Conservation (phyloP, 2,888 invertebrate species). For the Stenchaetothrips biformis region DNA sequence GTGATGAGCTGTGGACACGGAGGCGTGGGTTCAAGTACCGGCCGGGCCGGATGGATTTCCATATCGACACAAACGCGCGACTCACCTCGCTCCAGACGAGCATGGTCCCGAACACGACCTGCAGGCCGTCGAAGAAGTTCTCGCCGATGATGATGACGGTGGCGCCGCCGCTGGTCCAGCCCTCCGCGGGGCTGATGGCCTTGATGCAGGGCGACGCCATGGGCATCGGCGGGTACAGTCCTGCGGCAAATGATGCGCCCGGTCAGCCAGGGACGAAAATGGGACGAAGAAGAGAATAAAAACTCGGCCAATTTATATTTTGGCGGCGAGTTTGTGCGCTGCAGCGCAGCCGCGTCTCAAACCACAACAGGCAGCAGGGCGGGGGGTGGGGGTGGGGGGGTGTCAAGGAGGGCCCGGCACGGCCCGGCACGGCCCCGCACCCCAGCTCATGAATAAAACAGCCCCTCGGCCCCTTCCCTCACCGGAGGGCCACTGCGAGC, state of each 20-base stretch:
- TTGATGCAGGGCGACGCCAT: conserved; percentile 97
- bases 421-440: background rate
- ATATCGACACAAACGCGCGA: background rate
- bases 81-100: conserved; percentile 97
- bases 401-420: conserved; percentile 9
- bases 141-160: conserved; percentile 98
- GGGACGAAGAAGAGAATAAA: conserved; percentile 28
- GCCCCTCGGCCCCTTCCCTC: background rate
- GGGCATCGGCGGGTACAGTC: conserved; percentile 82
- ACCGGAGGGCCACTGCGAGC: background rate
- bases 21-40: too few species aligned
- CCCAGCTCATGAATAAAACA: conserved; percentile 18
- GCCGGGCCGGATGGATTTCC: too few species aligned
- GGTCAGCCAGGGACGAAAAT: background rate
- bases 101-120: conserved; percentile 98
- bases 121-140: conserved; percentile 98
- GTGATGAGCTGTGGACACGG: conserved; percentile 70
- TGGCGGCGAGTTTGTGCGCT: conserved; percentile 30
- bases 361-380: conserved; percentile 22
- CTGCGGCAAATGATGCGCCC: conserved; percentile 46
- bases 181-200: conserved; percentile 97
- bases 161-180: conserved; percentile 98
- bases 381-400: background rate
- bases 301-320: background rate
- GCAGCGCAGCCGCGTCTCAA: conserved; percentile 31